A percentile compares a stretch with the other conserved stretches of the same genome.
phyloP scores from a whole-genome alignment of 2,888 invertebrate species.

The Phalangium opilio region DNA sequence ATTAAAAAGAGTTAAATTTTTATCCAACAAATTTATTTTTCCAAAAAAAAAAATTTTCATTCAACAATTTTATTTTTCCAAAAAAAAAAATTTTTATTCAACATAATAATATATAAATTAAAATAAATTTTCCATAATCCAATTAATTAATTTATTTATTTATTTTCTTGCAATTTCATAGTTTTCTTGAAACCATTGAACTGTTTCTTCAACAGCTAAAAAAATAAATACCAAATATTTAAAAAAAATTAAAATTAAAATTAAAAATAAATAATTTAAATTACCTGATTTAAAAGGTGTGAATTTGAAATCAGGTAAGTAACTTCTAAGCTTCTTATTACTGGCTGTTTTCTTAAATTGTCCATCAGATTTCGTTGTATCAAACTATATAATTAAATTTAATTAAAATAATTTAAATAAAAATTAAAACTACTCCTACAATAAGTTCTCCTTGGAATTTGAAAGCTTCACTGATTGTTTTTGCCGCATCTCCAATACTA shows the following conservation, averaged over 20 bases:
- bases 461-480: slow-evolving; percentile 65
- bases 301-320: slow-evolving; percentile 70
- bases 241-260: slow-evolving; percentile 1
- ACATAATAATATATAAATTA: too few relatives aligned
- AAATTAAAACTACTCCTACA: slow-evolving; percentile 23
- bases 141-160: too few relatives aligned
- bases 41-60: too few relatives aligned
- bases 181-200: slow-evolving; percentile 74
- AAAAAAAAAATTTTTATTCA: too few relatives aligned
- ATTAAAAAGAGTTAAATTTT: too few relatives aligned
- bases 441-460: slow-evolving; percentile 51
- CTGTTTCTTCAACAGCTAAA: slow-evolving; percentile 61
- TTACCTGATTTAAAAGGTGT: slow-evolving; percentile 57
- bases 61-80: too few relatives aligned
- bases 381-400: slow-evolving; percentile 31
- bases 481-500: slow-evolving; percentile 71
- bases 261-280: too few relatives aligned
- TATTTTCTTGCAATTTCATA: slow-evolving; percentile 53
- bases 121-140: too few relatives aligned
- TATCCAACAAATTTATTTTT: too few relatives aligned
- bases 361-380: slow-evolving; percentile 80
- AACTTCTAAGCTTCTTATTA: slow-evolving; percentile 65
- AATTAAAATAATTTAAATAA: too few relatives aligned
- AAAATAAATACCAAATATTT: not conserved
- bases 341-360: slow-evolving; percentile 97